phyloP scores from a whole-genome alignment of 2,113 vertebrate genomes.

The Larimichthys polyactis region DNA sequence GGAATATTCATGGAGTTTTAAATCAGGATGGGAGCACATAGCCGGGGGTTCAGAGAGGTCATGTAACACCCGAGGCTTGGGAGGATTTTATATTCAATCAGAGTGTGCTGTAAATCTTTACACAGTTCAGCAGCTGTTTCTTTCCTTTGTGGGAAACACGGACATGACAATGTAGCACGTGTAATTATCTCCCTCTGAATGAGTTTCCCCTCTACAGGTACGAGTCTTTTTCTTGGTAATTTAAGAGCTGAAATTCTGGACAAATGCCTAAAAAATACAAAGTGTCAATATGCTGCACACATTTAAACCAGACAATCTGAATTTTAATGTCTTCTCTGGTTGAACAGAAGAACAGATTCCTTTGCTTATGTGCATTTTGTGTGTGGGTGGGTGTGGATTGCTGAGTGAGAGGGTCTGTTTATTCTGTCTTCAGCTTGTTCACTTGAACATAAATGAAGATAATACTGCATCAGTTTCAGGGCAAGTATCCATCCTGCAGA shows the following conservation, averaged over 20 bases:
- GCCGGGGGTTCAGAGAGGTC: slow-evolving; percentile 20
- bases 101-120: slow-evolving; percentile 17
- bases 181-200: slow-evolving; percentile 33
- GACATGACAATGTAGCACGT: neutral
- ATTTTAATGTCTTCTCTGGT: neutral
- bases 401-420: slow-evolving; percentile 33
- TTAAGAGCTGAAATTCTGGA: slow-evolving; percentile 23
- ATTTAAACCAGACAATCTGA: slow-evolving; percentile 27
- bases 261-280: slow-evolving; percentile 1
- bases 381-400: slow-evolving; percentile 41
- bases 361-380: slow-evolving; percentile 29
- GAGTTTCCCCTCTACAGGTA: neutral
- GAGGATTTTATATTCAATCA: slow-evolving; percentile 18
- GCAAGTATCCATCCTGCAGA: slow-evolving; percentile 15
- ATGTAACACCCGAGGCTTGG: neutral
- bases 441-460: slow-evolving; percentile 35
- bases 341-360: slow-evolving; percentile 18
- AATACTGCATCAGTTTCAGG: slow-evolving; percentile 20
- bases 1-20: slow-evolving; percentile 27
- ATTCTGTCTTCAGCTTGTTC: slow-evolving; percentile 31
- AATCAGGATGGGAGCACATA: slow-evolving; percentile 21
- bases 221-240: neutral
- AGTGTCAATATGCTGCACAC: slow-evolving; percentile 23
- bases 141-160: slow-evolving; percentile 28
- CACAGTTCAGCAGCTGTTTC: slow-evolving; percentile 27